Evolutionary conservation across 2,888 invertebrate genomes (phyloP), one percentile per base, ranked within the genome.

Genomic region (Nebria brevicollis): DNA sequence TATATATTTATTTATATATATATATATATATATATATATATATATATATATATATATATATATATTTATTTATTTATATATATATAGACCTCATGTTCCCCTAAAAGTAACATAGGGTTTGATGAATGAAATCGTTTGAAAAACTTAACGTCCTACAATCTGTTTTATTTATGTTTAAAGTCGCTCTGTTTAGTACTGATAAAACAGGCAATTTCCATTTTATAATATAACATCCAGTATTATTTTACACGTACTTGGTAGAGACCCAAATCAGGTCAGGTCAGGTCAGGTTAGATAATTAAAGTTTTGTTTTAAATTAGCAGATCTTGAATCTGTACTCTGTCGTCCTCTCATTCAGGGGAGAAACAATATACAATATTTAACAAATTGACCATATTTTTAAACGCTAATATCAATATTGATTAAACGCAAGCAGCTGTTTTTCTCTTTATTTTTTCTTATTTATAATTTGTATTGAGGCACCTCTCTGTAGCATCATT

Each of bases 341-440:
- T 81, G 64, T 81, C 76, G 75, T 75, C 76, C 81, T 81, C 81
- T 72, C 15, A 1, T 43, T 68, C 26, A 80, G 10, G 41, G 41
- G 80, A 75, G 75, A 80, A 80, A 80, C 80, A 80, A 75, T 80
- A 75, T 68, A 66, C 65, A 42, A 73, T 73, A 41, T 41, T 41
- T 73, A 73, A 73, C 73, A 73, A 73, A 78, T 78, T 78, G 78
- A 73, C 73, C 73, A 86, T 86, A 85, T 86, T 86, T 81, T 78
- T 78, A 85, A 85, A 86, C 54, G 54, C 54, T 54, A 54, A 54
- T 54, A 54, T 54, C 54, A 66, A 66, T 66, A 66, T 70, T 70
- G 75, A 66, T 65, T 74, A 79, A 79, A 74, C 79, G 79, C 79
- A 79, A 79, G 79, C 79, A 79, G 79, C 79, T 79, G 70, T 41